Conservation (phyloP, 2,888 invertebrate genomes). For the Microchrysa polita region DNA sequence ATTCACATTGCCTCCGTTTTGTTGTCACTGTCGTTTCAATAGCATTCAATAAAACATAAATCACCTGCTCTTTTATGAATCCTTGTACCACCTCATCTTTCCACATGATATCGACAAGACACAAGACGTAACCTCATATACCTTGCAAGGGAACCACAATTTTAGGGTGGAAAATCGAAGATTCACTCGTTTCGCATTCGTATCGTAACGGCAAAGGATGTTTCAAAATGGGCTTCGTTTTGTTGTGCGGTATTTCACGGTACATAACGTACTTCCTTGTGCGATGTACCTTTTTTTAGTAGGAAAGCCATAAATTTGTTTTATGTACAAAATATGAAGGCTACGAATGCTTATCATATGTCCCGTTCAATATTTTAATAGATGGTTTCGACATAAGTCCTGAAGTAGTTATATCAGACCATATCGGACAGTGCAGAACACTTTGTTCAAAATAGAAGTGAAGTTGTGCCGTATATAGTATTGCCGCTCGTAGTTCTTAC, state of each 20-base stretch:
- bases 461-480: too few relatives aligned
- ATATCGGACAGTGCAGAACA: too few relatives aligned
- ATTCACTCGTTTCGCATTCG: background rate
- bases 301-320: constrained; percentile 43
- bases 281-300: constrained; percentile 27
- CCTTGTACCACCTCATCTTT: constrained; percentile 16
- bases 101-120: constrained; percentile 25
- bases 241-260: background rate
- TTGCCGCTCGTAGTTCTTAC: too few relatives aligned
- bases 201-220: background rate
- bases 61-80: constrained; percentile 44
- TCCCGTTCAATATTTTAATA: constrained; percentile 44
- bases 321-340: constrained; percentile 29
- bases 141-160: constrained; percentile 3
- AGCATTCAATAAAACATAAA: constrained; percentile 47
- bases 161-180: constrained; percentile 9
- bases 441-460: too few relatives aligned
- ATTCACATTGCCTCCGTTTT: constrained; percentile 35
- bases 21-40: constrained; percentile 26
- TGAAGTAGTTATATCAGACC: too few relatives aligned
- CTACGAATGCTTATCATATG: constrained; percentile 39
- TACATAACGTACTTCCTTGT: constrained; percentile 1
- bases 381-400: constrained; percentile 16
- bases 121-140: constrained; percentile 9
- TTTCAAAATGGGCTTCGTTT: constrained; percentile 21